Evolutionary conservation across 2,113 vertebrate genomes (phyloP).

Genomic region (Ramphastos sulfuratus): DNA sequence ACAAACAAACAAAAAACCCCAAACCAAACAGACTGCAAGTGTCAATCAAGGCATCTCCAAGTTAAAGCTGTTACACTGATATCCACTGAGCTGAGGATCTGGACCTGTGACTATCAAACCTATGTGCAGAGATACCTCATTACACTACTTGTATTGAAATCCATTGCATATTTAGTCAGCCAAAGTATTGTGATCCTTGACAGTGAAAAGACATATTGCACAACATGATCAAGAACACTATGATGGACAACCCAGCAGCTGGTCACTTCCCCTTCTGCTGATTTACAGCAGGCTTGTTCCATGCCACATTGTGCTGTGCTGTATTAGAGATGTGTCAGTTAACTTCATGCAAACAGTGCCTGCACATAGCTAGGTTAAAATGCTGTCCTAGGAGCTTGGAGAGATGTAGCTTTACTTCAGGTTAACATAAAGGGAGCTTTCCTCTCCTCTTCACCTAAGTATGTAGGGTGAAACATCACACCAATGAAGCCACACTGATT

Average conservation of each 20-base stretch:
- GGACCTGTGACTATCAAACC: neutral
- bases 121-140: neutral
- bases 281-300: neutral
- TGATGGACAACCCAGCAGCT: neutral
- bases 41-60: neutral
- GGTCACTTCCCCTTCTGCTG: neutral
- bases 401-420: neutral
- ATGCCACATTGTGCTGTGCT: fast-evolving
- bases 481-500: neutral
- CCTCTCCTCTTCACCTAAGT: neutral
- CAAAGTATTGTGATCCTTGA: neutral
- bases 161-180: neutral
- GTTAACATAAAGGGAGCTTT: neutral
- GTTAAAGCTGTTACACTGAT: neutral
- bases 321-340: neutral
- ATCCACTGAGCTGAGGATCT: neutral
- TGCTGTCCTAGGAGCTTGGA: neutral
- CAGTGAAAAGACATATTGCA: neutral
- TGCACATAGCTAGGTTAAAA: neutral
- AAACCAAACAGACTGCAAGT: neutral
- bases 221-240: neutral
- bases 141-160: neutral
- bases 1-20: neutral
- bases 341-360: neutral
- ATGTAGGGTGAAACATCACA: neutral